Evolutionary conservation across 2,113 vertebrate genomes (phyloP).

Genomic region (Antechinus flavipes): DNA sequence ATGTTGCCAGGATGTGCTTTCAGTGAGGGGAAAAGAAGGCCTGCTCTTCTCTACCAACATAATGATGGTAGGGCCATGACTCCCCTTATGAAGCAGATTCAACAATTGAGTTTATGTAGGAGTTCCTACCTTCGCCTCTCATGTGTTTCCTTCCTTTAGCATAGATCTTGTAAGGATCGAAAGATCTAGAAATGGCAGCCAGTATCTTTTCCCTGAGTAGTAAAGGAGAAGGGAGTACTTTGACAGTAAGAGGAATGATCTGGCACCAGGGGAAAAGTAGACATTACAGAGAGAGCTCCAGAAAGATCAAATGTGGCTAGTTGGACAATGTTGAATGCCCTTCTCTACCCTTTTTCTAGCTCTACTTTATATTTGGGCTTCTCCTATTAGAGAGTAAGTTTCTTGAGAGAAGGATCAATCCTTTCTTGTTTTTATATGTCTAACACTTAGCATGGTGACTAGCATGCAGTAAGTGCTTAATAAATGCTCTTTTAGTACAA

Average conservation of each 20-base stretch:
- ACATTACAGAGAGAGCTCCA: not conserved
- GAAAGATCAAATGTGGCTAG: not conserved
- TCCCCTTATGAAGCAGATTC: not conserved
- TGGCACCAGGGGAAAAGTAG: not conserved
- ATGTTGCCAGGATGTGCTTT: not conserved
- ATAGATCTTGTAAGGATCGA: not conserved
- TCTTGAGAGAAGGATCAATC: not conserved
- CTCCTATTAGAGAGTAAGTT: not conserved
- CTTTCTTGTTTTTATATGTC: not conserved
- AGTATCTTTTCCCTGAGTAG: not conserved
- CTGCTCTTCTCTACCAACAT: not conserved
- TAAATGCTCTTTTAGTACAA: not conserved
- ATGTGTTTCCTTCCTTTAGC: not conserved
- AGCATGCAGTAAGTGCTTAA: not conserved
- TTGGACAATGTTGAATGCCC: not conserved
- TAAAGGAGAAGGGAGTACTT: not conserved
- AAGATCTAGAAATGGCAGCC: not conserved
- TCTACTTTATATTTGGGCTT: not conserved
- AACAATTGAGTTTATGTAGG: not conserved
- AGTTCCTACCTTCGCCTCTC: not conserved
- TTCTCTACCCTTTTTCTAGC: not conserved
- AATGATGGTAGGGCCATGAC: not conserved
- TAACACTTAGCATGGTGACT: not conserved
- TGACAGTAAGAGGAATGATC: not conserved
- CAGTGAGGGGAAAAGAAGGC: not conserved